Conservation (phyloP, 2,797 vertebrate species). For the Nothura maculosa region DNA sequence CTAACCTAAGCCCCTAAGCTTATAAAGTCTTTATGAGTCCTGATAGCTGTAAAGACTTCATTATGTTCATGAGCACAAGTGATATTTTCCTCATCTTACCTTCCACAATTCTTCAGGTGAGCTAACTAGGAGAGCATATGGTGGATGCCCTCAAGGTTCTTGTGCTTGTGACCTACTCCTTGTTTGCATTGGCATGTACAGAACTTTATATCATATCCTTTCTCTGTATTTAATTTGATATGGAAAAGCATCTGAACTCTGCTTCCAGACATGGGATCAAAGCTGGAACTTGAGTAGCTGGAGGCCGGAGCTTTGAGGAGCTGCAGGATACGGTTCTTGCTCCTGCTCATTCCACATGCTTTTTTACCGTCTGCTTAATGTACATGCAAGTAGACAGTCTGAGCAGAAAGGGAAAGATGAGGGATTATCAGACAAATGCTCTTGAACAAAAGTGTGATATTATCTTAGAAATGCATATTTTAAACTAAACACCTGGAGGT, state of each 20-base stretch:
- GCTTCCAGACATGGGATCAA: not conserved
- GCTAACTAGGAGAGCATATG: not conserved
- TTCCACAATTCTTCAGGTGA: not conserved
- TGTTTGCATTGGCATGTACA: not conserved
- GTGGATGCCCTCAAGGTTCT: fast-evolving
- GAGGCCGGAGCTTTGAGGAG: not conserved
- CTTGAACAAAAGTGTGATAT: not conserved
- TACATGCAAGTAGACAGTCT: fast-evolving
- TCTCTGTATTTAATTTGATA: not conserved
- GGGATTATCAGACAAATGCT: fast-evolving
- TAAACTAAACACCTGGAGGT: not conserved
- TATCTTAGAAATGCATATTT: not conserved
- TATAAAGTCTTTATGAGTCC: not conserved
- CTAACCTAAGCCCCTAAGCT: not conserved
- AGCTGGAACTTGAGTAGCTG: not conserved
- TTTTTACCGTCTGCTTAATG: not conserved
- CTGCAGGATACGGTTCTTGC: not conserved
- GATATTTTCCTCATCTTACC: not conserved
- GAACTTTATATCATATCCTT: fast-evolving
- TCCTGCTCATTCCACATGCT: fast-evolving
- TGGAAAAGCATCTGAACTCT: not conserved
- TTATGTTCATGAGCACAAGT: fast-evolving
- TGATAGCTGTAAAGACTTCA: not conserved
- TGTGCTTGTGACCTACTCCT: not conserved
- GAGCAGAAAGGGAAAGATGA: not conserved